Percentiles rank a stretch among this genome's conserved stretches.
Conservation (phyloP, 2,797 vertebrate species). For the Bucorvus abyssinicus region DNA sequence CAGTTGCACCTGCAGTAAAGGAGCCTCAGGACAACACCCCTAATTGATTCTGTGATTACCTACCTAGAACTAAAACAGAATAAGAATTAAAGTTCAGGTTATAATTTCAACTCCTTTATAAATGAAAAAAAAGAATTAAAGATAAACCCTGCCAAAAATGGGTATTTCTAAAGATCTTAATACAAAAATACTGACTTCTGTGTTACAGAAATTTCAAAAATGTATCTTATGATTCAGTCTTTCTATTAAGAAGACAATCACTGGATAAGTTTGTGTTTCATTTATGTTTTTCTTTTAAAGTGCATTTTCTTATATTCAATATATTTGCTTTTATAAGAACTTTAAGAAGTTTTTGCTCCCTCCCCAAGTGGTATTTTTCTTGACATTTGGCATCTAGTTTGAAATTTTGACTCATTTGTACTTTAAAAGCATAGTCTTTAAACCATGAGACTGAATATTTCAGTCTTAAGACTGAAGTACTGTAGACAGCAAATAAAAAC, state of each 20-base stretch:
- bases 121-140: neutral
- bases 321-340: neutral
- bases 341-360: neutral
- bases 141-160: neutral
- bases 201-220: neutral
- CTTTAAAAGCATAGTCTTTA: neutral
- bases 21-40: conserved; percentile 71
- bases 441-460: neutral
- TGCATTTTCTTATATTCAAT: neutral
- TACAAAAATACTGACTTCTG: neutral
- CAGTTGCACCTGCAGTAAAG: conserved; percentile 63
- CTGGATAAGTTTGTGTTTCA: accelerated
- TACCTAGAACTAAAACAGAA: conserved; percentile 63
- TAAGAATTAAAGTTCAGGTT: conserved; percentile 54
- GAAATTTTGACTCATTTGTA: neutral
- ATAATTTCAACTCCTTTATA: conserved; percentile 35
- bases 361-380: neutral
- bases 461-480: neutral
- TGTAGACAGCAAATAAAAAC: neutral
- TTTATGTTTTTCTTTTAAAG: neutral
- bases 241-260: neutral
- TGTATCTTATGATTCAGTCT: neutral
- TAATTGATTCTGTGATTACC: conserved; percentile 74
- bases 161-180: neutral
- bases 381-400: neutral